phyloP scores from a whole-genome alignment of 2,113 vertebrate species.

The Crotophaga sulcirostris region DNA sequence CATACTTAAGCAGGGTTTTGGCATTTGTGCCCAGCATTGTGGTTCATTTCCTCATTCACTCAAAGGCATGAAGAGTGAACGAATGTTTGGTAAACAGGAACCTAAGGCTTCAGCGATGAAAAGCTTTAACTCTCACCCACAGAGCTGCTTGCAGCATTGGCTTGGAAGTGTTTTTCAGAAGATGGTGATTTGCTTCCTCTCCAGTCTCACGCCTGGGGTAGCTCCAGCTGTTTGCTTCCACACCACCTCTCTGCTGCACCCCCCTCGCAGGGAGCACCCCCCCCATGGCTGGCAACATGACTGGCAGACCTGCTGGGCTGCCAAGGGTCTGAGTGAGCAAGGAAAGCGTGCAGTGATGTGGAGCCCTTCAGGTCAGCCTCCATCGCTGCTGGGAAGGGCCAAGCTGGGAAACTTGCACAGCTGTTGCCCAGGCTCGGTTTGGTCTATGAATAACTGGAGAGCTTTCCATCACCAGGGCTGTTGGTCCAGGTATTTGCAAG shows the following conservation, averaged over 20 bases:
- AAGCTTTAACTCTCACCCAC: conserved; percentile 24
- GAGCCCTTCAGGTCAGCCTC: neutral
- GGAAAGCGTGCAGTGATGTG: neutral
- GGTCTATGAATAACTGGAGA: conserved; percentile 47
- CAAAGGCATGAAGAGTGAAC: conserved; percentile 16
- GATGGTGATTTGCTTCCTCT: neutral
- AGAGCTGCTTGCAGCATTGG: conserved; percentile 13
- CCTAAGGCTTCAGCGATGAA: conserved; percentile 35
- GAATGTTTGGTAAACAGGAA: conserved; percentile 72
- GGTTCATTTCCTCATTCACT: conserved; percentile 47
- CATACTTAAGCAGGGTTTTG: conserved; percentile 1
- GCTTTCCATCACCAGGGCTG: conserved; percentile 51
- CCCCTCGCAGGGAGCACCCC: neutral
- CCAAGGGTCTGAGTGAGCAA: neutral
- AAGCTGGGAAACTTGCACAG: conserved; percentile 34
- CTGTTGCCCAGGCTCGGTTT: neutral
- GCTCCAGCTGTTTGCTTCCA: neutral
- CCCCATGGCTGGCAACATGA: neutral
- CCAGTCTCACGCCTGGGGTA: neutral
- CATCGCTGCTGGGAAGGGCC: neutral
- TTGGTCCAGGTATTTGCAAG: conserved; percentile 55
- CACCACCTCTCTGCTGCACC: neutral
- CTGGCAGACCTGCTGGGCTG: neutral
- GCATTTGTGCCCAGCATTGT: conserved; percentile 14
- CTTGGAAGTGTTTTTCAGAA: conserved; percentile 28